Base-by-base conservation (phyloP, 2,113 vertebrate genomes). In the Neotragus pygmaeus region DNA sequence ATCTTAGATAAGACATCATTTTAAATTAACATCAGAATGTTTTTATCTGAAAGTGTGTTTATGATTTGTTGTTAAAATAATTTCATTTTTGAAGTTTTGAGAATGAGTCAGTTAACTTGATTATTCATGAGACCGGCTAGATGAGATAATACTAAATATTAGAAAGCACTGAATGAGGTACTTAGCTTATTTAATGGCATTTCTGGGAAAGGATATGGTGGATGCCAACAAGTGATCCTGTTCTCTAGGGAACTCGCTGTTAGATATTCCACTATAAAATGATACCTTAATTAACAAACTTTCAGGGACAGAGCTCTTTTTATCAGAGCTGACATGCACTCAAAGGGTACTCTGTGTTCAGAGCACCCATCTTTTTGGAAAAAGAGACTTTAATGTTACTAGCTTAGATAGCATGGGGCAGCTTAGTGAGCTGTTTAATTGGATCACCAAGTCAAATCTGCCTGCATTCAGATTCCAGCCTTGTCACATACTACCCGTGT, bases 291-390 rank as follows among this genome's bases (percentile, higher is more conserved):
- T 86, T 91, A 70, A 49, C 51, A 82, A 51, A 89, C 66, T 81
- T 77, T 93, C 86, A 81, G 53, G 19, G 58, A 87, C 88, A 96
- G 47, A 90, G 90, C 39, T 90, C 45, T 91, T 85, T 97, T 95
- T 92, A 64, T 90, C 60, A 88, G 73, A 93, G 78, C 62, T 93
- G 57, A 30, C 47, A 25, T 91, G 13, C 33, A 47, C 45, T 86
- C 57, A 53, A 70, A 80, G n/a, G 23, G 45, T 4, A 86, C 55
- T 93, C 19, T 85, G 19, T 94, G 62, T 87, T 93, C 92, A 96
- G 73, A 75, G 51, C 36, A 39, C 30, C n/a, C 25, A 4, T 88
- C 39, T 25, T 85, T 80, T 75, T 60, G 39, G 83, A 58, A 89
- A 92, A 94, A 94, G 66, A 94, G 70, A 91, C 70, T 55, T 70